Base-by-base conservation (phyloP, 1,140 invertebrate genomes). In the Atta texana region DNA sequence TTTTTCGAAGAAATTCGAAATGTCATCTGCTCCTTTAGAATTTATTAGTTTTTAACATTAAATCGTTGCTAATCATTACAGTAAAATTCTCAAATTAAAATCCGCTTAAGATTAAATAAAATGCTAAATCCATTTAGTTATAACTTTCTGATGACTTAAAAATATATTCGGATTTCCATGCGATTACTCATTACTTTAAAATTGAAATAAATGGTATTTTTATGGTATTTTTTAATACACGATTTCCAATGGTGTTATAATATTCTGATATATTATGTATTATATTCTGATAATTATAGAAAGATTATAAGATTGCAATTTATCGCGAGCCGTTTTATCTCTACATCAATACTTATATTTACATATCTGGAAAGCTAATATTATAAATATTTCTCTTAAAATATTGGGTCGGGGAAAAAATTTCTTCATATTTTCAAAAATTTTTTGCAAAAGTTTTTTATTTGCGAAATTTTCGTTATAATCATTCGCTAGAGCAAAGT, bases 41-140 rank as follows among this genome's bases (percentile, higher is more conserved):
- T 57, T 74, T 44, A 21, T 53, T 28, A 59, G 21, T 76, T 28
- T 61, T 76, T 3, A 24, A 39, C 16, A 24, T 76, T 39, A 59
- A 59, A 24, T 21, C 1, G 6, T 39, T 21, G 8, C 0, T 3
- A 31, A 53, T 34, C 2, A 21, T 69, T 1, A 31, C 14, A 61
- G n/a, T 63, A 24, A 69, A 34, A 31, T 39, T 66, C 16, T 72
- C 14, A 24, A 76, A 59, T 59, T 3, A 10, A 75, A 59, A 6
- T 59, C 12, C n/a, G 18, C 8, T 14, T 31, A 57, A 74, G 55
- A 34, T 74, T 34, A 21, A 24, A 49, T 14, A 10, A 57, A 57
- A n/a, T 57, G 16, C 16, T 6, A 16, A 7, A 57, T 21, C 1
- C 6, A 18, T 57, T 21, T 57, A 21, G 18, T 57, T 21, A n/a